Evolutionary conservation across 2,797 vertebrate genomes (phyloP).

Genomic region (Epinephelus coioides): DNA sequence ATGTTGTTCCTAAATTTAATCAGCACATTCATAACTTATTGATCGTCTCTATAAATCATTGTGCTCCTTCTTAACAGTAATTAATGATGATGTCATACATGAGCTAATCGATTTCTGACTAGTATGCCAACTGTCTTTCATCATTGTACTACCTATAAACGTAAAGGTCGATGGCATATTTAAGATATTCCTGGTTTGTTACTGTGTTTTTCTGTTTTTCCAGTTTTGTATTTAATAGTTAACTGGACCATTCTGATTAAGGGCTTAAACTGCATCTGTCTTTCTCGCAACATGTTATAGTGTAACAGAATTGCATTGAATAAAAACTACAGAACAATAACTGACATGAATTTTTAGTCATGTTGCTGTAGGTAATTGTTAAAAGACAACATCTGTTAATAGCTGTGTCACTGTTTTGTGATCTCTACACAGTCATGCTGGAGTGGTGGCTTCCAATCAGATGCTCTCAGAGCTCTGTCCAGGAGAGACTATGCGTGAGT

Average conservation of each 20-base stretch:
- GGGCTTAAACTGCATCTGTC: no score
- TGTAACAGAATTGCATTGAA: no score
- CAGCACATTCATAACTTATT: background rate
- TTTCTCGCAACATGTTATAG: no score
- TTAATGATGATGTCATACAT: background rate
- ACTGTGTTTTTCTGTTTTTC: background rate
- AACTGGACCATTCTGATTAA: no score
- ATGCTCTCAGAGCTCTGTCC: conserved; percentile 86
- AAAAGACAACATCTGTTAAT: background rate
- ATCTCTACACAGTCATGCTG: conserved; percentile 86
- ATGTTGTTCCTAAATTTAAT: background rate
- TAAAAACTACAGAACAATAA: no score
- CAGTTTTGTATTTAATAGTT: no score
- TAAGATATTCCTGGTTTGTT: background rate
- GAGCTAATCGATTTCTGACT: background rate
- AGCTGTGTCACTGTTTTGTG: background rate
- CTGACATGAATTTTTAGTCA: background rate
- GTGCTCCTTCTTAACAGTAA: background rate
- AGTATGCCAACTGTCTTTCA: background rate
- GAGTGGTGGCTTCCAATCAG: conserved; percentile 89
- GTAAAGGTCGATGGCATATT: background rate
- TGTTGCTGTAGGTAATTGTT: background rate
- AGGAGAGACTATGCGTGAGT: conserved; percentile 95
- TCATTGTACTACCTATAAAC: background rate
- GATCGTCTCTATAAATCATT: accelerated